A percentile compares a stretch with the other conserved stretches of the same genome.
phyloP scores from a whole-genome alignment of 2,888 invertebrate genomes.

The Masnerella sp. region DNA sequence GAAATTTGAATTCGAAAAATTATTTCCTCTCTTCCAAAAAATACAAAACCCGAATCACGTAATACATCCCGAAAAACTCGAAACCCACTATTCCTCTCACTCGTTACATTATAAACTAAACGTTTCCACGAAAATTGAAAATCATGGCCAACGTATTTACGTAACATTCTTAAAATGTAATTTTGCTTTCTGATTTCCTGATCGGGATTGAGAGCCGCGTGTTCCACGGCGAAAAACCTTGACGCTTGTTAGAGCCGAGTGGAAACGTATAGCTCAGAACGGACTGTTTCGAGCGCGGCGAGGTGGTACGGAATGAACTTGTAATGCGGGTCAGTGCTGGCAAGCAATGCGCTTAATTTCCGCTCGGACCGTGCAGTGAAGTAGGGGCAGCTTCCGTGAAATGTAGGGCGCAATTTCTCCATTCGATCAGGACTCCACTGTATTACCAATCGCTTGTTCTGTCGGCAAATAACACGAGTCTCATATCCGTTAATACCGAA shows the following conservation, averaged over 20 bases:
- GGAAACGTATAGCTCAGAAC: slow-evolving; percentile 30
- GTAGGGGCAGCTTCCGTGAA: slow-evolving; percentile 58
- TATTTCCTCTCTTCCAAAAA: too few species aligned
- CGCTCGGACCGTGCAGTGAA: slow-evolving; percentile 54
- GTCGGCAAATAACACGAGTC: slow-evolving; percentile 51
- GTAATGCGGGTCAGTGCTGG: slow-evolving; percentile 57
- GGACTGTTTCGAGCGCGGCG: slow-evolving; percentile 28
- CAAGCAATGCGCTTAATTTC: slow-evolving; percentile 61
- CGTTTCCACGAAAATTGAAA: too few species aligned
- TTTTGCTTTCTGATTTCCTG: too few species aligned
- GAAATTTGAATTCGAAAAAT: too few species aligned
- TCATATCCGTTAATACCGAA: slow-evolving; percentile 54
- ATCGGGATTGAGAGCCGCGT: too few species aligned
- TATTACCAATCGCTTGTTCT: slow-evolving; percentile 58
- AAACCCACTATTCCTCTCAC: too few species aligned
- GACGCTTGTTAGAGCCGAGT: slow-evolving; percentile 11
- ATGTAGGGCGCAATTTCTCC: slow-evolving; percentile 59
- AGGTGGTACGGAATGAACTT: slow-evolving; percentile 49
- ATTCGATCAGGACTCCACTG: slow-evolving; percentile 56
- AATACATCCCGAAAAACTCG: too few species aligned
- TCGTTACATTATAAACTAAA: too few species aligned
- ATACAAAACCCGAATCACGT: too few species aligned
- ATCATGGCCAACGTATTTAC: too few species aligned
- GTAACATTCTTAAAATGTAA: too few species aligned
- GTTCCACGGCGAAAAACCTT: too few species aligned